Base-by-base conservation (phyloP, 2,888 invertebrate species). In the Seira sanloemensis region DNA sequence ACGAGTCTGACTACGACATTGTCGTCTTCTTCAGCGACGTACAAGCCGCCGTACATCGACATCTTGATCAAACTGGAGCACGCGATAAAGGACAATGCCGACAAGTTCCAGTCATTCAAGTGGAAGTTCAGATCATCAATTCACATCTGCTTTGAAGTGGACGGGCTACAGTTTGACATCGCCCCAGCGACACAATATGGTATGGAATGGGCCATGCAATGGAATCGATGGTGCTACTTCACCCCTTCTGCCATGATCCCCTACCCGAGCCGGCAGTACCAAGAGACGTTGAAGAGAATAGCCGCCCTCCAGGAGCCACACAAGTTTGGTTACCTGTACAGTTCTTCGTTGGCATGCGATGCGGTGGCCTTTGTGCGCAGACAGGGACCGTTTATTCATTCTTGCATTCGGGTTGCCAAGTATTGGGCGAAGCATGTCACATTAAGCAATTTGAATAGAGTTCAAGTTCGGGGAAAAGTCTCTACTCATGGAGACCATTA, bases 181-280 rank as follows among this genome's bases (percentile, higher is more conserved):
- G 69, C 80, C 0, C 80, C 80, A 12, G 80, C 80, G 12, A 75
- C 80, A 2, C 80, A 80, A 21, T n/a, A n/a, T n/a, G n/a, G n/a
- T n/a, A 74, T 80, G 2, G 80, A 80, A 24, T 37, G 68, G 7
- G 75, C 74, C 21, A 75, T 74, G 12, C 74, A 68, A 16, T 80
- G 80, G 80, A 69, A 75, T 23, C n/a, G 80, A 65, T 80, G 80
- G 80, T 80, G 80, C 19, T 80, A 69, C 46, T 80, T 80, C 25
- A 75, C 80, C 1, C 80, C 80, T 1, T 75, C 74, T 0, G 25
- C 74, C 7, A n/a, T 80, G 37, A 80, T 75, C 1, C 80, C 80
- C 0, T 80, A 80, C 62, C 80, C 80, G 16, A 69, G 74, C 0
- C 80, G 69, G 62, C 80, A 80, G 18, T 80, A 80, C 25, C 21